Base-by-base conservation (phyloP, 1,140 invertebrate species). In the Adelges cooleyi region DNA sequence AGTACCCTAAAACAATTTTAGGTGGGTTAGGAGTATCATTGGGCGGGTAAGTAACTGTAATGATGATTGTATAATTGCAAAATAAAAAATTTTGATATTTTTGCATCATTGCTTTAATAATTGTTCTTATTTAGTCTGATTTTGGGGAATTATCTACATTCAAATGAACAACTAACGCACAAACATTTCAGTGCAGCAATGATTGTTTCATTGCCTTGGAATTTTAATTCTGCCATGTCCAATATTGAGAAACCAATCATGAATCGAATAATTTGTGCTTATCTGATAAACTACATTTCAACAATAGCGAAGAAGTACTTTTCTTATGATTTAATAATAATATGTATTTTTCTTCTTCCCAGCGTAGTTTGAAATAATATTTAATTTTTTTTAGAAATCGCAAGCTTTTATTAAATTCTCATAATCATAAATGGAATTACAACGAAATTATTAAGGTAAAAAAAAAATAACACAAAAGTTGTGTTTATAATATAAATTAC, bases 1-100 rank as follows among this genome's bases (percentile, higher is more conserved):
- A 75, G 44, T 77, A 81, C 72, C 84, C 84, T 2, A 74, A 79
- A 69, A 79, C 81, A 20, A 83, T 83, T 65, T 75, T 92, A 42
- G 82, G 86, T 53, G 90, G 85, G 15, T 83, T 82, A 9, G 90
- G 90, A 18, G 84, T 93, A 67, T 92, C 89, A 13, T 84, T 93
- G 76, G 90, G 90, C 74, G 85, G 84, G 76, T 77, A 69, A 68
- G 67, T 68, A 49, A 66, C 38, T 33, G 29, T 33, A 6, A 33
- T 33, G 5, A 11, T 6, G 40, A 51, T 17, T 33, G 17, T 3
- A 17, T 50, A 59, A 27, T 59, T 29, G 4, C 9, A 6, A 1
- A 9, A 18, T 4, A 18, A n/a, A n/a, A 10, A 2, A 20, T 29
- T 62, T n/a, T 46, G 29, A 18, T 40, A 36, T 1, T 25, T 15